phyloP scores from a whole-genome alignment of 2,888 invertebrate genomes.

The Agonopterix alstromeriana region DNA sequence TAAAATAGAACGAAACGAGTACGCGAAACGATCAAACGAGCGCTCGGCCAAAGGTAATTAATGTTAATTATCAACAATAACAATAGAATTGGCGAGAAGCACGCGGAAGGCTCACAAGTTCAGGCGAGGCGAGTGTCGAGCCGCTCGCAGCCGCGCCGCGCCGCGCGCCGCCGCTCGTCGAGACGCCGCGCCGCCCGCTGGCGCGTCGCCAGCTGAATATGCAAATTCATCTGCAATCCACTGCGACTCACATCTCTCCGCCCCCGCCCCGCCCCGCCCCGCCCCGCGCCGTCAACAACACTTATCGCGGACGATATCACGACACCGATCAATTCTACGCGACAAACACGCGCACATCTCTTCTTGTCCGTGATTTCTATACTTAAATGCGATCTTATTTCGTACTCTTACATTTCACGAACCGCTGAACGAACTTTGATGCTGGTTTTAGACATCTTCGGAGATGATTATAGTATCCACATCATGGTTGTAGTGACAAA shows the following conservation, averaged over 20 bases:
- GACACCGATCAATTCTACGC: neutral
- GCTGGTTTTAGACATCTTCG: too few species aligned
- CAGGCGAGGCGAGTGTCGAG: too few species aligned
- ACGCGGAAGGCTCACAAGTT: slow-evolving; percentile 22
- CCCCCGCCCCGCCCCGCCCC: neutral
- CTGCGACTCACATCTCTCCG: slow-evolving; percentile 34
- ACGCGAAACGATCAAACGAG: slow-evolving; percentile 1
- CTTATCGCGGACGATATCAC: neutral
- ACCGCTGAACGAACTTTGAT: too few species aligned
- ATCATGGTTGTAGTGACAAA: too few species aligned
- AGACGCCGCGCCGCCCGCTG: slow-evolving; percentile 35
- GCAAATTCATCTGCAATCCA: slow-evolving; percentile 61
- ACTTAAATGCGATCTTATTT: too few species aligned
- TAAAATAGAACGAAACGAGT: slow-evolving; percentile 3
- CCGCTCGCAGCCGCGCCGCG: neutral
- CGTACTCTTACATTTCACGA: too few species aligned
- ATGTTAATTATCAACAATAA: slow-evolving; percentile 20
- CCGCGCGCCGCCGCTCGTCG: slow-evolving; percentile 5
- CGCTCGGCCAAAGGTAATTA: slow-evolving; percentile 5
- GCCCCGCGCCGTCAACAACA: neutral
- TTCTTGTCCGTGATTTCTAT: too few species aligned
- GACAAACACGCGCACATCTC: too few species aligned
- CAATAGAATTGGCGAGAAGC: slow-evolving; percentile 34
- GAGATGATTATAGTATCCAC: too few species aligned
- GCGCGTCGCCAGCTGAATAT: slow-evolving; percentile 45